Base-by-base conservation (phyloP, 2,797 vertebrate genomes). In the Lacerta agilis region DNA sequence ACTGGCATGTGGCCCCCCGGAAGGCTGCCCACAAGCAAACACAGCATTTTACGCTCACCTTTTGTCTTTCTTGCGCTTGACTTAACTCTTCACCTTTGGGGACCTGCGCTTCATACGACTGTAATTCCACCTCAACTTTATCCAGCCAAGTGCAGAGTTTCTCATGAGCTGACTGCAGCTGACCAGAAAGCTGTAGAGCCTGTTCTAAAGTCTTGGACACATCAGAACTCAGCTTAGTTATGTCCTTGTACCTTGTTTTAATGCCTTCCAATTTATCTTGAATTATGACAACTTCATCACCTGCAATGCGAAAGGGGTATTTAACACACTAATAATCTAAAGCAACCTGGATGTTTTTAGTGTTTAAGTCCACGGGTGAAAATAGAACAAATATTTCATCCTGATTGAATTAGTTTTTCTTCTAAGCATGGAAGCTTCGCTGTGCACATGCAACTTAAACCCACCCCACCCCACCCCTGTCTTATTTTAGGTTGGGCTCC, bases 201-300 rank as follows among this genome's bases (percentile, higher is more conserved):
- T 96, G 97, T 69, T 99, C 98, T 94, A 99, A 94, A 20, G 97
- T 98, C 95, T 97, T 98, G 85, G 97, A 96, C 64, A 99, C 98
- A 3, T 96, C 96, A 36, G 93, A 94, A 92, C 99, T 98, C 96
- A 98, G 93, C 25, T 97, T 96, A 71, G 95, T 98, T 89, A 99
- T 99, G 90, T 99, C 98, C 88, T 96, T 97, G 90, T 99, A 99
- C 90, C 98, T 98, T 0, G 96, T 95, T 97, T 99, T 99, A 95
- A 99, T 99, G 90, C 98, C 98, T 86, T 99, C 99, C 92, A 99
- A 96, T 94, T 99, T 99, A 92, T 98, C 98, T 96, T 99, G 99
- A 95, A 99, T 98, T 85, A 99, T 97, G 88, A 99, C 93, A 92
- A 99, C 98, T 96, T 99, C 99, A 93, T 99, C 99, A 92, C 98